These are phyloP conservation scores for Sorex fumeus DNA, from an alignment of 2,113 vertebrate species.

Conservation along the genomic window DNA sequence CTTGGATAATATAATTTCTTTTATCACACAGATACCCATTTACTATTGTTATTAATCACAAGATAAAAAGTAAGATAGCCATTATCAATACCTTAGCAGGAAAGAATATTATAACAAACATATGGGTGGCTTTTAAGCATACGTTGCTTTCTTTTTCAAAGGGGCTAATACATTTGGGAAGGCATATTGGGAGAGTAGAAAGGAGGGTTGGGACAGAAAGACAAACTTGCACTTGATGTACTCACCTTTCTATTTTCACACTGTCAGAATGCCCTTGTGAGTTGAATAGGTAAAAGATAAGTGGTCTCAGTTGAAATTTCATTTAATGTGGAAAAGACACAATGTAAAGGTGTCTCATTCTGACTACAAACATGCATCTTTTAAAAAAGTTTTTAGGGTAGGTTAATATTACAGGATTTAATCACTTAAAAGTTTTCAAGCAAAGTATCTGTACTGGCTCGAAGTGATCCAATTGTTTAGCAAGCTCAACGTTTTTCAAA, in stretches of 20 bases:
- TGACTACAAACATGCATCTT: not conserved
- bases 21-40: not conserved
- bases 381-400: not conserved
- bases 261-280: not conserved
- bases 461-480: constrained; percentile 15
- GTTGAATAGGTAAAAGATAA: not conserved
- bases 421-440: not conserved
- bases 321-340: constrained; percentile 7
- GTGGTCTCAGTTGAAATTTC: not conserved
- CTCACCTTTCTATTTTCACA: not conserved
- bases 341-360: not conserved
- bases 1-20: not conserved
- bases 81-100: not conserved
- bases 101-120: not conserved
- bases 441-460: not conserved
- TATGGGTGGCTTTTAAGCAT: not conserved
- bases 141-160: constrained; percentile 37
- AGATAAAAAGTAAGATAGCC: not conserved
- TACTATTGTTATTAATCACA: not conserved
- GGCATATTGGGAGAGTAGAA: not conserved
- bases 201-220: not conserved
- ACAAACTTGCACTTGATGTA: not conserved
- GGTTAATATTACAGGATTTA: not conserved
- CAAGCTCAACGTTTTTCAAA: not conserved
- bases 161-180: constrained; percentile 41